phyloP scores from a whole-genome alignment of 1,140 invertebrate species.

The Drosophila suzukii region DNA sequence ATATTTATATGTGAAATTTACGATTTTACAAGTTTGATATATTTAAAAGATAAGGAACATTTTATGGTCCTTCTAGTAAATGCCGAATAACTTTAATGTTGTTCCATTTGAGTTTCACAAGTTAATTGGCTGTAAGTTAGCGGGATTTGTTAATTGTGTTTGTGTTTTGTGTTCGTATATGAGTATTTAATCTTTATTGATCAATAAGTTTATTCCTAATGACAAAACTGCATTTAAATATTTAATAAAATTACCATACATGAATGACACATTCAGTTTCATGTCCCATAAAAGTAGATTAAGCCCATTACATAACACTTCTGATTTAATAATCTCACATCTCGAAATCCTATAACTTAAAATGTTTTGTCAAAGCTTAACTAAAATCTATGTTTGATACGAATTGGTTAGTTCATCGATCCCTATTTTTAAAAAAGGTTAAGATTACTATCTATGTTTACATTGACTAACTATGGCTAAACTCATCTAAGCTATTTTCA shows the following conservation, averaged over 20 bases:
- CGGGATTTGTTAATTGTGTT: conserved; percentile 3
- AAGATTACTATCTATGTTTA: conserved; percentile 14
- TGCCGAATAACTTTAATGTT: not conserved
- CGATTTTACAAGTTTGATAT: no score
- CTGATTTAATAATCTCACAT: not conserved
- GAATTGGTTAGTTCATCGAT: not conserved
- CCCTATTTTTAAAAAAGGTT: not conserved
- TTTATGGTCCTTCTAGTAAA: no score
- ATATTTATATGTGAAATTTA: not conserved
- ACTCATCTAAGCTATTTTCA: conserved; percentile 29
- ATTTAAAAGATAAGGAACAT: no score
- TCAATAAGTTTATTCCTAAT: not conserved
- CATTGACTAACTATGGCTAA: conserved; percentile 19
- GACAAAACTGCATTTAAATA: not conserved
- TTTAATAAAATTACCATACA: not conserved
- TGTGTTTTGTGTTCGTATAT: conserved; percentile 19
- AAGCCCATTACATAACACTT: not conserved
- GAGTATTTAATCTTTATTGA: conserved; percentile 1
- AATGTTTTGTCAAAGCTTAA: not conserved
- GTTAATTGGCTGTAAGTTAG: not conserved
- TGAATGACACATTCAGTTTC: not conserved
- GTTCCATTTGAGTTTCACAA: not conserved
- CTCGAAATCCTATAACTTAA: not conserved
- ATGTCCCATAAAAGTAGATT: not conserved
- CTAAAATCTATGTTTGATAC: not conserved